Base-by-base conservation (phyloP, 2,113 vertebrate species). In the Rhynchopsitta pachyrhyncha region DNA sequence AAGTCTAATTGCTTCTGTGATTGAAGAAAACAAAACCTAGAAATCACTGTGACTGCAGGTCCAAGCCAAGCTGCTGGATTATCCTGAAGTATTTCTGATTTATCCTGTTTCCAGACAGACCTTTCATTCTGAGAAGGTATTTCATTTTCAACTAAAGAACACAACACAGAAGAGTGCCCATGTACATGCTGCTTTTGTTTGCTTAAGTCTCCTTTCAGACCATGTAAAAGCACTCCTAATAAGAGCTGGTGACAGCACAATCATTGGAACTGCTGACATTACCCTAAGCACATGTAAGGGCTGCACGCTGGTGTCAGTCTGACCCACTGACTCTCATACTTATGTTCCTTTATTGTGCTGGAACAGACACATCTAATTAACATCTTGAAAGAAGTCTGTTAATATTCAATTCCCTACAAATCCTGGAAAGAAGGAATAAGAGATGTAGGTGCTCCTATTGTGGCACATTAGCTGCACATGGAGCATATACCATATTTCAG, bases 1-100 rank as follows among this genome's bases (percentile, higher is more conserved):
- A 90, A 95, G 62, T 69, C 69, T 67, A 90, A 95, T 89, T 52
- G 82, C 62, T 84, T 49, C 37, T 78, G 19, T 82, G 76, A 95
- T 23, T 82, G 64, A 71, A 78, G 17, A 44, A 79, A 74, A 57
- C 18, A 87, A 41, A 53, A 44, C 50, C 39, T 9, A 50, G 23
- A 42, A 62, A 87, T 11, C 2, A 52, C 70, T 57, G 59, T 15
- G n/a, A 69, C 53, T 89, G 15, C 31, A 67, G 69, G 25, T 17
- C 53, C 44, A 73, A 60, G 67, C 79, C 50, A 55, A 82, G 28
- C 29, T 76, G 83, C 14, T 55, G 68, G 46, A 42, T 78, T 68
- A 82, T 5, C 60, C 41, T 9, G 10, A 62, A 90, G 39, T 57
- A 69, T 62, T 62, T n/a, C n/a, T 23, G 57, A 82, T 52, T 92